Conservation (phyloP, 2,797 vertebrate species). For the Anguilla pacifica region DNA sequence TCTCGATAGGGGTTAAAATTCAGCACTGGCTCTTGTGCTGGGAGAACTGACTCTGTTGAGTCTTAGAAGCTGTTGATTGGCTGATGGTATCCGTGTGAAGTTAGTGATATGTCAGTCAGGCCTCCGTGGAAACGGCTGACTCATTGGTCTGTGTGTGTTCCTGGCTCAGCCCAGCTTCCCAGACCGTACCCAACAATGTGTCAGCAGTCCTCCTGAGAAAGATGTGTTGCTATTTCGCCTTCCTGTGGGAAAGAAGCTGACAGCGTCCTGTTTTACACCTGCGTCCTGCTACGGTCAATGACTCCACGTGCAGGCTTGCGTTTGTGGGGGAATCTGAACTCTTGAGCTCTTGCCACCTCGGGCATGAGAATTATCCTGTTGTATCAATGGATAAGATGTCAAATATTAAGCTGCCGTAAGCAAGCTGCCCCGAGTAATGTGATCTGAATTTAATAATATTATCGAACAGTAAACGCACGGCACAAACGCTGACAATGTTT, state of each 20-base stretch:
- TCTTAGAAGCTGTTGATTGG: background rate
- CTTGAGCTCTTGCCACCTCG: background rate
- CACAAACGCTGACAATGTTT: background rate
- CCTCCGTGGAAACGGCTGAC: background rate
- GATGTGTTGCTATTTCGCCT: background rate
- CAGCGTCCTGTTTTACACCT: background rate
- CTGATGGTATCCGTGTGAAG: background rate
- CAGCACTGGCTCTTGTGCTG: background rate
- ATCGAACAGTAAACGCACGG: background rate
- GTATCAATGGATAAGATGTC: background rate
- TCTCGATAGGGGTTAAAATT: constrained; percentile 4
- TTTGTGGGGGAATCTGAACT: background rate
- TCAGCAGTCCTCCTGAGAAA: background rate
- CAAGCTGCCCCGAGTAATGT: background rate
- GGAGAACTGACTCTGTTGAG: background rate
- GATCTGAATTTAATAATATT: background rate
- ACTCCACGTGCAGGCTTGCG: background rate
- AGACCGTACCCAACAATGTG: background rate
- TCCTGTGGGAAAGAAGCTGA: background rate
- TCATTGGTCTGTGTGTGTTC: no score
- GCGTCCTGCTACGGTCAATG: background rate
- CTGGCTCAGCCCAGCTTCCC: background rate
- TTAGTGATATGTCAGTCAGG: background rate
- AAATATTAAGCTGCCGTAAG: background rate
- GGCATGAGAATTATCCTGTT: background rate